These are phyloP conservation scores for Drosophila bocki DNA, from an alignment of 1,140 invertebrate species.

Conservation along the genomic window DNA sequence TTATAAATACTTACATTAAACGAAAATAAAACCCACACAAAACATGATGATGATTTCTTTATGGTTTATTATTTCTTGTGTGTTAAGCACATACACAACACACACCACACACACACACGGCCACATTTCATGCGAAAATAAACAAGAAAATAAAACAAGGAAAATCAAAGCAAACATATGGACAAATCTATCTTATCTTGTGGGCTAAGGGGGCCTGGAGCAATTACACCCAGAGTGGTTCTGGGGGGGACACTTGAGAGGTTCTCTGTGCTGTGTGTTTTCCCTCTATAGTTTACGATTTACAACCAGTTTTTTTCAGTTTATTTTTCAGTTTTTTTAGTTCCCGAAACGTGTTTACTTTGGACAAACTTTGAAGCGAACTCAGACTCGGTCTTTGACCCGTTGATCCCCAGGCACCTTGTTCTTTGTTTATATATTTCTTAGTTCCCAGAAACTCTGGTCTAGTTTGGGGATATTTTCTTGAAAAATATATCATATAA, in stretches of 20 bases:
- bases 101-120: constrained; percentile 35
- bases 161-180: constrained; percentile 39
- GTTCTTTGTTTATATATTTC: not conserved
- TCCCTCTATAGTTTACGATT: constrained; percentile 19
- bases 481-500: too few relatives aligned
- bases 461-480: too few relatives aligned
- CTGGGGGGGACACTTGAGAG: constrained; percentile 23
- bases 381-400: constrained; percentile 33
- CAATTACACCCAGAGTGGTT: not conserved
- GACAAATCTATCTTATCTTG: constrained; percentile 37
- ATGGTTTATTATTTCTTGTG: constrained; percentile 43
- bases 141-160: constrained; percentile 36
- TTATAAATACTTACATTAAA: constrained; percentile 53
- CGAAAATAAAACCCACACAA: constrained; percentile 41
- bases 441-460: not conserved
- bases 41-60: constrained; percentile 50
- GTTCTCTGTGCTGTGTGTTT: constrained; percentile 1
- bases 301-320: constrained; percentile 27
- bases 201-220: not conserved
- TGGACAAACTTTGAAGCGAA: constrained; percentile 23
- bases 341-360: constrained; percentile 28
- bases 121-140: constrained; percentile 60
- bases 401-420: not conserved
- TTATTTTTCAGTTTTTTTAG: not conserved
- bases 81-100: constrained; percentile 51